Base-by-base conservation (phyloP, 1,140 invertebrate species). In the Gerris buenoi region DNA sequence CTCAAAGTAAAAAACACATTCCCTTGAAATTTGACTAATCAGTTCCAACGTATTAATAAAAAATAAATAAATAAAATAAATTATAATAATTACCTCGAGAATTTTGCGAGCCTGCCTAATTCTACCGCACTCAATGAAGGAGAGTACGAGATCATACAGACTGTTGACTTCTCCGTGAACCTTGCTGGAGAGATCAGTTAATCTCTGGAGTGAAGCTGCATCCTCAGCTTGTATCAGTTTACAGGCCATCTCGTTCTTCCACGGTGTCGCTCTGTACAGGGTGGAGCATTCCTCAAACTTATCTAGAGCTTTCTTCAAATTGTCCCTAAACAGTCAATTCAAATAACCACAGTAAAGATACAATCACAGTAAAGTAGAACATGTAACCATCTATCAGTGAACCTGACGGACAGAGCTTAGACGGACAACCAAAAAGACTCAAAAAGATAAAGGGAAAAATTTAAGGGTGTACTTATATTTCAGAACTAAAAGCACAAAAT, bases 161-260 rank as follows among this genome's bases (percentile, higher is more conserved):
- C 88, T 87, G 72, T 91, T 90, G 23, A 88, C 83, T 78, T 93
- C 89, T 5, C 90, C 90, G 68, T 90, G 86, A 66, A 89, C 79
- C 66, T 81, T 76, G 0, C 87, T 90, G 67, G 84, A 86, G 1
- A 91, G 76, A 77, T 93, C 89, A 1, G 90, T 87, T 2, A 92
- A 73, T 75, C 83, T 83, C 75, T 94, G 90, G 15, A 94, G 75
- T 71, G 82, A 84, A 0, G 81, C 81, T 0, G 89, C 85, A 77
- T 93, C 88, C 77, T 93, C 90, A 13, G 77, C 77, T 74, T 86
- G 78, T 67, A 93, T 91, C 2, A 91, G 79, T 64, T 81, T 77
- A 66, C 83, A 83, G 69, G 86, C 84, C 1, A 91, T 71, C 73
- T 87, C 83, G 66, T 84, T 83, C 72, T 89, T 89, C 80, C 81